These are phyloP conservation scores for Leucophora obtusa DNA, from an alignment of 2,888 invertebrate species.

Conservation along the genomic window DNA sequence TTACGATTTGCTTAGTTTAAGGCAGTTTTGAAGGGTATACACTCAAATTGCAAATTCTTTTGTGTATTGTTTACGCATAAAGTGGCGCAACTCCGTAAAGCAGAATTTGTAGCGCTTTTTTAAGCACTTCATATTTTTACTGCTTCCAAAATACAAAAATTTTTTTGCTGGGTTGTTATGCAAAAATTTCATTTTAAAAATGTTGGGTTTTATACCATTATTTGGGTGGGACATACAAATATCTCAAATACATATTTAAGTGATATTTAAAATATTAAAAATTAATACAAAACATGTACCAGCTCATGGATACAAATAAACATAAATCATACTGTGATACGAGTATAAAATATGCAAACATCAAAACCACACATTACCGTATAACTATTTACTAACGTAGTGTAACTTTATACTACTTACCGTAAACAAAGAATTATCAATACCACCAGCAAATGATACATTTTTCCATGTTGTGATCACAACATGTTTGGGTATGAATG, in stretches of 20 bases:
- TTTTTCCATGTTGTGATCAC: slow-evolving; percentile 97
- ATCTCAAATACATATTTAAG: neutral
- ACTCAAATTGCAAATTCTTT: too few species aligned
- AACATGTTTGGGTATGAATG: slow-evolving; percentile 94
- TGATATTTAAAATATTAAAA: neutral
- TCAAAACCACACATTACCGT: neutral
- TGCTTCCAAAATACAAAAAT: too few species aligned
- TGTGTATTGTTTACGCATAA: too few species aligned
- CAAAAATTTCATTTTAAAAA: too few species aligned
- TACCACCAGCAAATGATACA: slow-evolving; percentile 94
- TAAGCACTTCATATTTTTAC: too few species aligned
- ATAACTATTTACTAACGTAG: neutral
- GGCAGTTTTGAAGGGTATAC: too few species aligned
- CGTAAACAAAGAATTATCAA: slow-evolving; percentile 86
- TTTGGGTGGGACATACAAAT: too few species aligned
- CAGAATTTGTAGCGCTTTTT: too few species aligned
- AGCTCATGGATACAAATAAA: neutral
- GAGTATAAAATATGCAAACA: neutral
- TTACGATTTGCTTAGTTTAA: too few species aligned
- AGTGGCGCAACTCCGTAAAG: too few species aligned
- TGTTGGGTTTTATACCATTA: too few species aligned
- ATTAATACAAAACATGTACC: neutral
- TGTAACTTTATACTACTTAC: slow-evolving; percentile 78
- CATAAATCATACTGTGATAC: neutral
- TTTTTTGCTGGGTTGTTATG: too few species aligned